Conservation (phyloP, 2,888 invertebrate genomes). For the Quadriops clusia region DNA sequence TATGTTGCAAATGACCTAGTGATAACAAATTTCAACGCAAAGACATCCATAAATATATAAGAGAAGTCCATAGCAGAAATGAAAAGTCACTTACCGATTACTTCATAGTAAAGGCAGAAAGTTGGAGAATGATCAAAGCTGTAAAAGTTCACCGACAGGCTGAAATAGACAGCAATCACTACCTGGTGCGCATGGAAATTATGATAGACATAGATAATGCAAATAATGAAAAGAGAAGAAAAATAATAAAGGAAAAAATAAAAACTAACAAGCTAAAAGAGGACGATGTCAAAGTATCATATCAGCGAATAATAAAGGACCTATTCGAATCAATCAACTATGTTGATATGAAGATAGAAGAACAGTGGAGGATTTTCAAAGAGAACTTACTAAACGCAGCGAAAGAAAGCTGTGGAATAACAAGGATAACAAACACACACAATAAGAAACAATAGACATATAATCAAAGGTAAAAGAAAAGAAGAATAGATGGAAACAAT, state of each 20-base stretch:
- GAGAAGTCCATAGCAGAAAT: conserved; percentile 6
- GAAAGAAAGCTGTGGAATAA: conserved; percentile 7
- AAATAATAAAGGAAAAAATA: conserved; percentile 7
- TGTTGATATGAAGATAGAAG: conserved; percentile 7
- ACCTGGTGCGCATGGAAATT: conserved; percentile 7
- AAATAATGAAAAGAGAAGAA: conserved; percentile 8
- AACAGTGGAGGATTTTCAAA: conserved; percentile 8
- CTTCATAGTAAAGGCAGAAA: conserved; percentile 7
- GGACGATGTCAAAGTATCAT: no score
- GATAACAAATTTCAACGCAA: conserved; percentile 7
- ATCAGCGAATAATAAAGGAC: no score
- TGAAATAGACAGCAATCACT: conserved; percentile 10
- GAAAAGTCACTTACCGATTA: conserved; percentile 8
- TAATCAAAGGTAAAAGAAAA: neutral
- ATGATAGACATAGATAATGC: conserved; percentile 4
- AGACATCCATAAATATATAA: conserved; percentile 7
- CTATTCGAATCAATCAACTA: no score
- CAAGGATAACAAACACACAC: conserved; percentile 3
- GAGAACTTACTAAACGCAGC: conserved; percentile 8
- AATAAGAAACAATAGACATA: conserved; percentile 4
- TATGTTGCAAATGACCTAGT: conserved; percentile 7
- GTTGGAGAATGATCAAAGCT: conserved; percentile 7
- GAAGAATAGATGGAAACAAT: neutral
- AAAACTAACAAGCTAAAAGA: conserved; percentile 7
- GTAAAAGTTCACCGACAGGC: conserved; percentile 7